Percentiles rank a stretch among this genome's conserved stretches.
Conservation (phyloP, 23 tunicate genomes). For the Botrylloides violaceus region DNA sequence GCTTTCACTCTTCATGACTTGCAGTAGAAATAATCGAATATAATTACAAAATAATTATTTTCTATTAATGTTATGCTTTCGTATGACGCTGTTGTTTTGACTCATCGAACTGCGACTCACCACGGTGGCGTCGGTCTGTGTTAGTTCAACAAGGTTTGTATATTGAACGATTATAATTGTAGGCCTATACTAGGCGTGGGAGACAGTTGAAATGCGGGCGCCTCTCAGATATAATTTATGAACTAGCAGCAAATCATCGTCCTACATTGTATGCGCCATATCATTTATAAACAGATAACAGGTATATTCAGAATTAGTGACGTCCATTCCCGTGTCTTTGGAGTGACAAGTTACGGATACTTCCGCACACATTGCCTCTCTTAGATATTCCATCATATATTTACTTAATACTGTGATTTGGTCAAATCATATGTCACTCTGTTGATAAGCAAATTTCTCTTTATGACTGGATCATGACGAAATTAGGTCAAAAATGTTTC, state of each 20-base stretch:
- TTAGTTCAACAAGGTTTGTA: no score
- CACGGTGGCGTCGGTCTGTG: no score
- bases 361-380: background rate
- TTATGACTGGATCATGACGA: background rate
- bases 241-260: background rate
- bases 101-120: no score
- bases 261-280: background rate
- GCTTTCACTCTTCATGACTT: no score
- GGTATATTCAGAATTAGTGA: background rate
- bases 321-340: background rate
- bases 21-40: no score
- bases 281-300: slow-evolving; percentile 1
- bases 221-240: background rate
- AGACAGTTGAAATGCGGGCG: background rate
- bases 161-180: no score
- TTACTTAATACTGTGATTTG: background rate
- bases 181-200: no score
- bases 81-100: no score
- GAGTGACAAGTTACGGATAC: background rate
- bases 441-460: background rate
- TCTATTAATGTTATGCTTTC: no score
- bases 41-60: no score
- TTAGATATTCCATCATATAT: background rate
- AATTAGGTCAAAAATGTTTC: background rate
- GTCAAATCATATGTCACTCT: background rate